These are phyloP conservation scores for Catalaphyllia jardinei DNA, from an alignment of 64 coral and sea anemone species.

Conservation along the genomic window DNA sequence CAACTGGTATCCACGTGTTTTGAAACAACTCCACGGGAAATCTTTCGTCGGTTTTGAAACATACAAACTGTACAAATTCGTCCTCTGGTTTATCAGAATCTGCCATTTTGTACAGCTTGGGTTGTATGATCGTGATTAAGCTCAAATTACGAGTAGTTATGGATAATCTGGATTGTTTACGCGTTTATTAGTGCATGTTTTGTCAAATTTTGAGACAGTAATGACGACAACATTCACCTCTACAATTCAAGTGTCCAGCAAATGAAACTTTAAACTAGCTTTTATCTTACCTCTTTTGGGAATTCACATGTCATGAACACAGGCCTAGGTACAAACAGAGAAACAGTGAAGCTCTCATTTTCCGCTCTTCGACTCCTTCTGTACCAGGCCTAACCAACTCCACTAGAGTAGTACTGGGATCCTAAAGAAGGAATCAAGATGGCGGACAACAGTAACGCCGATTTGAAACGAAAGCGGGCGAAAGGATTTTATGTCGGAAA, in stretches of 20 bases:
- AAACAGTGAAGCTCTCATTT: background rate
- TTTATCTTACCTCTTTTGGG: too few relatives aligned
- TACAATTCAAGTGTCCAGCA: background rate
- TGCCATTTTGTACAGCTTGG: background rate
- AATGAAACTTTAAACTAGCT: background rate
- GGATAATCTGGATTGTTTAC: background rate
- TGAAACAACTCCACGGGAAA: constrained; percentile 84
- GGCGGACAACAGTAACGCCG: constrained; percentile 15
- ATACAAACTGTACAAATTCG: constrained; percentile 78
- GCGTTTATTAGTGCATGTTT: background rate
- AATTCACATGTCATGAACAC: too few relatives aligned
- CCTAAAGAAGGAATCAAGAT: background rate
- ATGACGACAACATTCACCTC: background rate
- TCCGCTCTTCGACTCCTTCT: background rate
- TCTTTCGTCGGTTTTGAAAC: constrained; percentile 57
- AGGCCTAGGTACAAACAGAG: too few relatives aligned
- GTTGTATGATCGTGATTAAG: background rate
- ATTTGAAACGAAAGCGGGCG: constrained; percentile 19
- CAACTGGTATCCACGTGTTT: constrained; percentile 77
- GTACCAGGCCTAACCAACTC: background rate
- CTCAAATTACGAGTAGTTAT: background rate
- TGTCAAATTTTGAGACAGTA: background rate
- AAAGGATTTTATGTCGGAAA: constrained; percentile 40
- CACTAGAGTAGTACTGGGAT: background rate
- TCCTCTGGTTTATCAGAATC: background rate